Evolutionary conservation across 2,888 invertebrate species (phyloP), one percentile per base, ranked within the genome.

Genomic region (Mellilla xanthometata): DNA sequence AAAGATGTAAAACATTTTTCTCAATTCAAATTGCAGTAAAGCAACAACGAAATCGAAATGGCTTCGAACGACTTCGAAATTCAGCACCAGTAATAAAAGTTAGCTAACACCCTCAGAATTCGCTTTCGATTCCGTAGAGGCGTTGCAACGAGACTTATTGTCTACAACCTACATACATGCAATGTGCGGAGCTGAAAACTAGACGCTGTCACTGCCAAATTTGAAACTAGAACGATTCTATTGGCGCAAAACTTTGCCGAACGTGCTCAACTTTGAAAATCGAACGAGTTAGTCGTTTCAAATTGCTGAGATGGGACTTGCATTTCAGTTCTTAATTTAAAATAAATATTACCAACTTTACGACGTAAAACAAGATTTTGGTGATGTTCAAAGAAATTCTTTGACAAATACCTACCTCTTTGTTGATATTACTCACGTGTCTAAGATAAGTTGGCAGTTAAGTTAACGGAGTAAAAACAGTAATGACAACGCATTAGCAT

Each of bases 401-500:
- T n/a, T n/a, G n/a, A n/a, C n/a, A n/a, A n/a, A n/a, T n/a, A n/a
- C n/a, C n/a, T n/a, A n/a, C n/a, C n/a, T n/a, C n/a, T n/a, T n/a
- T n/a, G n/a, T n/a, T 5, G 15, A 19, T 3, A 3, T 19, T 19
- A 19, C 4, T 5, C 6, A 19, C 15, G 15, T 5, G 15, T n/a
- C n/a, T n/a, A n/a, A n/a, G n/a, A n/a, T 19, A 19, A 22, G 31
- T 38, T 22, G 7, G 32, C 12, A 23, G 15, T 9, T 5, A 8
- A n/a, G 12, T 13, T 9, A 19, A 19, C 15, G 15, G 24, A 15
- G 29, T 11, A 44, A 43, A 46, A 49, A 28, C 28, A 24, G 7
- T n/a, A n/a, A 22, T 29, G 32, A 36, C 43, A 46, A 22, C 28
- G 41, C 49, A 52, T 52, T 50, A 48, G 46, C 54, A 52, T 56